Conservation (phyloP, 2,113 vertebrate genomes). For the Coptodon rendalli region DNA sequence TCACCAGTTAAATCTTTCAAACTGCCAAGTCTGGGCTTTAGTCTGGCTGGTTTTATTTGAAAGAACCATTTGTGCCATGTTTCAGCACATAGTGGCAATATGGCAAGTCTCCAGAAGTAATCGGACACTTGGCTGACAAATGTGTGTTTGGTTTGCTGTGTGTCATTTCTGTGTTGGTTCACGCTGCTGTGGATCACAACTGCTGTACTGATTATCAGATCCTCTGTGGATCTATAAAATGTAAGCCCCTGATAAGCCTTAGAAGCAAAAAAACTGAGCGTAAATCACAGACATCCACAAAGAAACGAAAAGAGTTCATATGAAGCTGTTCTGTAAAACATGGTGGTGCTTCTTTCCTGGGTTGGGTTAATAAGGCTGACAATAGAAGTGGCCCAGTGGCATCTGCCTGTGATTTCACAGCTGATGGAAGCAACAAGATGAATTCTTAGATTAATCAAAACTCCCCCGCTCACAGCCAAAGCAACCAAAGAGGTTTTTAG, state of each 20-base stretch:
- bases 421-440: background rate
- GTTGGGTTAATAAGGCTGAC: background rate
- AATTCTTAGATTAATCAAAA: background rate
- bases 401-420: background rate
- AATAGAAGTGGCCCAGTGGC: background rate
- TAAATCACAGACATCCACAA: background rate
- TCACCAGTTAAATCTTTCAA: background rate
- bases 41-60: background rate
- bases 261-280: background rate
- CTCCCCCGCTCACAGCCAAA: background rate
- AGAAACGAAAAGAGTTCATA: background rate
- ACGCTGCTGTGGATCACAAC: background rate
- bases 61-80: background rate
- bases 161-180: background rate
- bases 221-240: background rate
- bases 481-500: background rate
- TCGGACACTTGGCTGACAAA: background rate
- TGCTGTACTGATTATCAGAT: background rate
- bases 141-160: background rate
- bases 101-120: background rate
- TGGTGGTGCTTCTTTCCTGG: background rate
- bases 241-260: background rate
- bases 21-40: background rate
- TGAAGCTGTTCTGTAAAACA: background rate
- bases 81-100: background rate